phyloP scores from a whole-genome alignment of 2,888 invertebrate species.

The Himalopsyche anomala region DNA sequence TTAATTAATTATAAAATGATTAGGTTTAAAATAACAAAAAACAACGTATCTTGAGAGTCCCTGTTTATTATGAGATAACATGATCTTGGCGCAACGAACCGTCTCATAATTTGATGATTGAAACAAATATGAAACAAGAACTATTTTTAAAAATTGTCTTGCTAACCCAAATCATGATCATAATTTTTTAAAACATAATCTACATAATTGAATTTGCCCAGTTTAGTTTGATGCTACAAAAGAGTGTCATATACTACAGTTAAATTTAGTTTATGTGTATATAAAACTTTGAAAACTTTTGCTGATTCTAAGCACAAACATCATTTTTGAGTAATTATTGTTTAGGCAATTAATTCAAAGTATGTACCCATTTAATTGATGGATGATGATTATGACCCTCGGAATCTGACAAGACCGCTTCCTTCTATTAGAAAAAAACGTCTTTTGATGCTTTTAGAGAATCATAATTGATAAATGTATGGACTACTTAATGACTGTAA shows the following conservation, averaged over 20 bases:
- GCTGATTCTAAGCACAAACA: too few relatives aligned
- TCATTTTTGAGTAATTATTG: too few relatives aligned
- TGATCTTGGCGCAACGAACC: neutral
- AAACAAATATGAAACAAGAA: slow-evolving; percentile 16
- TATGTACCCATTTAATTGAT: slow-evolving; percentile 18
- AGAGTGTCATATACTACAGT: too few relatives aligned
- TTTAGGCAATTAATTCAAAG: too few relatives aligned
- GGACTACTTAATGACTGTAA: neutral
- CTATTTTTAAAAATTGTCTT: neutral
- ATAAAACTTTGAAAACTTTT: too few relatives aligned
- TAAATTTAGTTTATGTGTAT: too few relatives aligned
- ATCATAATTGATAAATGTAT: neutral
- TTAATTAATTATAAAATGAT: too few relatives aligned
- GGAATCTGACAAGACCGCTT: neutral
- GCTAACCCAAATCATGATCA: neutral
- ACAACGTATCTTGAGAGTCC: neutral
- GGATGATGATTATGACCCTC: slow-evolving; percentile 34
- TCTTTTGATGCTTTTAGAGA: neutral
- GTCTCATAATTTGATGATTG: neutral
- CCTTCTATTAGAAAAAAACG: neutral
- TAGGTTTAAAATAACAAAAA: too few relatives aligned
- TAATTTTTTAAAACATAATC: neutral
- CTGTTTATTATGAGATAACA: slow-evolving; percentile 25
- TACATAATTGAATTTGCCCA: too few relatives aligned
- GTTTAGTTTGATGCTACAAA: too few relatives aligned